These are phyloP conservation scores for Halcyon chelicuti DNA, from an alignment of 2,797 vertebrate species.

Conservation along the genomic window DNA sequence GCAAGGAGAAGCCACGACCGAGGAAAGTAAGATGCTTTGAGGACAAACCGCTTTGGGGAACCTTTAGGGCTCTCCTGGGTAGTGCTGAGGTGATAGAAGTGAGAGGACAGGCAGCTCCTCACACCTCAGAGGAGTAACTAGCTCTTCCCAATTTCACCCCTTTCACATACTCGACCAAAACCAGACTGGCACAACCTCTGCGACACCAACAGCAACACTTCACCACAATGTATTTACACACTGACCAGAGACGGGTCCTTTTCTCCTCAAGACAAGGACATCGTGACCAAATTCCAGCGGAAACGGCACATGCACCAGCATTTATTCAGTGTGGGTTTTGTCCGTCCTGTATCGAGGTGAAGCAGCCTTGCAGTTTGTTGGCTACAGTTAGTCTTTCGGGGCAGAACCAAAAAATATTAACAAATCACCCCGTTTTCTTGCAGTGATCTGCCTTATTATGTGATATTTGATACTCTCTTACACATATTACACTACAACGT, in stretches of 20 bases:
- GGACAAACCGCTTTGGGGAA: fast-evolving
- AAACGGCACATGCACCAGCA: neutral
- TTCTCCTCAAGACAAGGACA: neutral
- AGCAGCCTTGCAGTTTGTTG: neutral
- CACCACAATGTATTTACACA: neutral
- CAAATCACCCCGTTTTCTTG: neutral
- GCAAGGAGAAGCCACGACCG: neutral
- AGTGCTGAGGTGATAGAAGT: neutral
- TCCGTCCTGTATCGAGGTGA: fast-evolving
- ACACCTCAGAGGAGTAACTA: fast-evolving
- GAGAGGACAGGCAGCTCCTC: neutral
- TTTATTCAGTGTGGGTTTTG: neutral
- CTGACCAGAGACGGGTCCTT: neutral
- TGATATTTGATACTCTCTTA: neutral
- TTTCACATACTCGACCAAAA: neutral
- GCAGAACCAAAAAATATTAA: neutral
- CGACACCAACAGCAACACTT: neutral
- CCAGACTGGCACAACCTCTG: neutral
- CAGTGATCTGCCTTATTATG: neutral
- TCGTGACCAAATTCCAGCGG: neutral
- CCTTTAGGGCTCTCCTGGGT: neutral
- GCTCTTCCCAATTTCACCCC: neutral
- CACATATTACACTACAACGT: neutral
- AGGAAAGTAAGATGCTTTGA: neutral
- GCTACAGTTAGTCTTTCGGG: neutral